Percentiles rank a stretch among this genome's conserved stretches.
These are phyloP conservation scores for Pipistrellus nathusii DNA, from an alignment of 2,797 vertebrate genomes.

Conservation along the genomic window DNA sequence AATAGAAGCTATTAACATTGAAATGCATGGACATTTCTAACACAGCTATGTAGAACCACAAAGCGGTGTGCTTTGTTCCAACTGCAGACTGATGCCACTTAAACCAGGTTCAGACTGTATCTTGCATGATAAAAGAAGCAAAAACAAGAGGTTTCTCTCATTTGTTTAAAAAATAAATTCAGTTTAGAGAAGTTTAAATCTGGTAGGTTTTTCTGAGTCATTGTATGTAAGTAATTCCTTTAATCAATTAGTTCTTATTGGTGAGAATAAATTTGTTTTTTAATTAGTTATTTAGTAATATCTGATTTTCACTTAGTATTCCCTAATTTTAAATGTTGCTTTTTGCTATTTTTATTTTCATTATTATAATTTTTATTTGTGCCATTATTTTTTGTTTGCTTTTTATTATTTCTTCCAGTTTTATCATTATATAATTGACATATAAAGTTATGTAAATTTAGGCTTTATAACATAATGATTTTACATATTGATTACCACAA, in stretches of 20 bases:
- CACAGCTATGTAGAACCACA: neutral
- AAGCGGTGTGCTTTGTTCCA: neutral
- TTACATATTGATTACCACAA: neutral
- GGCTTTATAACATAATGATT: neutral
- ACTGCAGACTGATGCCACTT: neutral
- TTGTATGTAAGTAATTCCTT: neutral
- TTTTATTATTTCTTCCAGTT: neutral
- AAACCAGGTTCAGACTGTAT: neutral
- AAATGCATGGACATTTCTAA: neutral
- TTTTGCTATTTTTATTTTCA: neutral
- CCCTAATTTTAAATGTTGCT: neutral
- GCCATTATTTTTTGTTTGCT: neutral
- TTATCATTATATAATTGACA: neutral
- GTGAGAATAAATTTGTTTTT: conserved; percentile 14
- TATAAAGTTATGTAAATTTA: neutral
- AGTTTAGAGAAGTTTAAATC: conserved; percentile 24
- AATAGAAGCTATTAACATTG: conserved; percentile 49
- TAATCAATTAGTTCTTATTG: neutral
- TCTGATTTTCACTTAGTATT: conserved; percentile 12
- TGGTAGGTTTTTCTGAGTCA: conserved; percentile 28
- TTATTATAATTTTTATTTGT: neutral
- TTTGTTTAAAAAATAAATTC: conserved; percentile 22
- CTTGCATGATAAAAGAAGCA: neutral
- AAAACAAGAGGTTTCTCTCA: neutral
- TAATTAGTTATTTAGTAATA: neutral